phyloP scores from a whole-genome alignment of 2,113 vertebrate genomes.

The Procavia capensis region DNA sequence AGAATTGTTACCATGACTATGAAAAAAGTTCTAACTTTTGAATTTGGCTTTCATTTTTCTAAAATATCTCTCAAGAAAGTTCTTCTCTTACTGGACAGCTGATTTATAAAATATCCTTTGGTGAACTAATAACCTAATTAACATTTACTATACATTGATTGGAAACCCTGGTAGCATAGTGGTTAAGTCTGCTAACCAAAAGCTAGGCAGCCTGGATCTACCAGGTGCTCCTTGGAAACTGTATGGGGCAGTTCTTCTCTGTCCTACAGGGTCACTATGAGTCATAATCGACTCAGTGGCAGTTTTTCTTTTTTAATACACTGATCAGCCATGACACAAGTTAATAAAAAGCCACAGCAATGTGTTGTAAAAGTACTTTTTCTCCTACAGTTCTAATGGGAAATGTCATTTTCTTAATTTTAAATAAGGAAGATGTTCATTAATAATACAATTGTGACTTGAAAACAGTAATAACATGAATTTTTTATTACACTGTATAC shows the following conservation, averaged over 20 bases:
- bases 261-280: too few species aligned
- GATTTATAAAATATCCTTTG: constrained; percentile 56
- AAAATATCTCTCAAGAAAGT: constrained; percentile 51
- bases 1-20: neutral
- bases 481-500: constrained; percentile 62
- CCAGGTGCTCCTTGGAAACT: too few species aligned
- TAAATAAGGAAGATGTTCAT: constrained; percentile 66
- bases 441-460: constrained; percentile 74
- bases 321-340: constrained; percentile 51
- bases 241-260: too few species aligned
- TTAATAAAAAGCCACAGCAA: constrained; percentile 46
- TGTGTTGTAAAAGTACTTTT: constrained; percentile 62
- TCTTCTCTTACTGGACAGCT: constrained; percentile 2
- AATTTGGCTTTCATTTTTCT: constrained; percentile 52
- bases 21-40: neutral
- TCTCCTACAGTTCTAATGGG: constrained; percentile 57
- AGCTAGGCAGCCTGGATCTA: too few species aligned
- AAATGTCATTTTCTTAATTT: constrained; percentile 63
- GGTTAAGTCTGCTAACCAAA: too few species aligned
- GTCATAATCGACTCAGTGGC: too few species aligned
- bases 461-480: constrained; percentile 65
- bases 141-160: constrained; percentile 46
- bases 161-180: too few species aligned
- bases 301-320: too few species aligned
- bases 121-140: constrained; percentile 62